Evolutionary conservation across 2,113 vertebrate genomes (phyloP).

Genomic region (Apus apus): DNA sequence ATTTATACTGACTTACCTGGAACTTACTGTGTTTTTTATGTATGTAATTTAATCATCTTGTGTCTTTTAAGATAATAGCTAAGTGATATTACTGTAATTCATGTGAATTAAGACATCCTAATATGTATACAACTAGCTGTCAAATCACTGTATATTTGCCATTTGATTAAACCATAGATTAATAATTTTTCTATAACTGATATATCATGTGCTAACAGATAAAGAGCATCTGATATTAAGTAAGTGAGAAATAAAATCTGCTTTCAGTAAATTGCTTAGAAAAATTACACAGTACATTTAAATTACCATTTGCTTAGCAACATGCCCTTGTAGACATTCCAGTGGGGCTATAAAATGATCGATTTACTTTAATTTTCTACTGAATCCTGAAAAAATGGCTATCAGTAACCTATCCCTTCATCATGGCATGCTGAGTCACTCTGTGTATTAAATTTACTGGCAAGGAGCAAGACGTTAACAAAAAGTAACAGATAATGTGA

Average conservation of each 20-base stretch:
- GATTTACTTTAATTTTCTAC: constrained; percentile 90
- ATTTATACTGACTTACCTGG: constrained; percentile 58
- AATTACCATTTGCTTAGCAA: constrained; percentile 92
- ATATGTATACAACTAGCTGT: constrained; percentile 53
- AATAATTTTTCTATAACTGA: constrained; percentile 84
- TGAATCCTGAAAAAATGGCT: constrained; percentile 83
- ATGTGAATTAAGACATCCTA: constrained; percentile 66
- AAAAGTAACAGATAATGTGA: constrained; percentile 92
- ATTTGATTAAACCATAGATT: constrained; percentile 80
- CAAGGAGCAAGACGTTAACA: constrained; percentile 89
- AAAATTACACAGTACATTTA: constrained; percentile 88
- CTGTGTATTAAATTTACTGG: constrained; percentile 88
- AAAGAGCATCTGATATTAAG: constrained; percentile 83
- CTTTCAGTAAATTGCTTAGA: constrained; percentile 85
- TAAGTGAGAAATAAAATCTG: constrained; percentile 82
- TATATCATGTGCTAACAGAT: constrained; percentile 79
- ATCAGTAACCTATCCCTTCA: constrained; percentile 85
- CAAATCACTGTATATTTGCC: constrained; percentile 49
- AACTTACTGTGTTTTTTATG: constrained; percentile 47
- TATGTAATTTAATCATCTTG: constrained; percentile 51
- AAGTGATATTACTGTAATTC: constrained; percentile 43
- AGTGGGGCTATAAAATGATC: constrained; percentile 87
- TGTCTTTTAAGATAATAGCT: constrained; percentile 64
- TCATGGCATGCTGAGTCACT: constrained; percentile 84
- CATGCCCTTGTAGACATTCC: constrained; percentile 83